A percentile compares a stretch with the other conserved stretches of the same genome.
These are phyloP conservation scores for Lottia gigantea DNA, from an alignment of 2,888 invertebrate species.

Conservation along the genomic window DNA sequence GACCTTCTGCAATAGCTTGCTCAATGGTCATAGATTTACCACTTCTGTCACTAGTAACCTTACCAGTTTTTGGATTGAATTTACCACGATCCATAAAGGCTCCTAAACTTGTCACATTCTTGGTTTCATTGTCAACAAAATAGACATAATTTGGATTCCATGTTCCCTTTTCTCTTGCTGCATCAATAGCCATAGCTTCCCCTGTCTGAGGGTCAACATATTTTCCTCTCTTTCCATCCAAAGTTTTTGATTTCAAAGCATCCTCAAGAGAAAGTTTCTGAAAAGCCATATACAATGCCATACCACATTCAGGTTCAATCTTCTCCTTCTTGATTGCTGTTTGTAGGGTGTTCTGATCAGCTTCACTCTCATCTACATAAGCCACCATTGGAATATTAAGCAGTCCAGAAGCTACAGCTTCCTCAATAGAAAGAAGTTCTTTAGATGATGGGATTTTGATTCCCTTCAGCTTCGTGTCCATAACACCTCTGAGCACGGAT, in stretches of 20 bases:
- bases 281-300: slow-evolving; percentile 56
- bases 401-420: slow-evolving; percentile 56
- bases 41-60: slow-evolving; percentile 76
- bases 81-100: slow-evolving; percentile 57
- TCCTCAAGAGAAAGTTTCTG: slow-evolving; percentile 66
- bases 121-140: slow-evolving; percentile 59
- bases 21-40: slow-evolving; percentile 74
- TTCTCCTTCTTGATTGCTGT: slow-evolving; percentile 55
- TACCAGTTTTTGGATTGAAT: slow-evolving; percentile 74
- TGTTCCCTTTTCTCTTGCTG: slow-evolving; percentile 78
- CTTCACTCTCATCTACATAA: slow-evolving; percentile 44
- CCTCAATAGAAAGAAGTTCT: slow-evolving; percentile 74
- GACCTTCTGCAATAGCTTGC: slow-evolving; percentile 85
- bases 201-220: slow-evolving; percentile 64
- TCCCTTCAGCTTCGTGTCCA: slow-evolving; percentile 74
- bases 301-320: slow-evolving; percentile 48
- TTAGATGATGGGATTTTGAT: slow-evolving; percentile 82
- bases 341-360: slow-evolving; percentile 46
- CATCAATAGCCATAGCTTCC: slow-evolving; percentile 74
- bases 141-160: slow-evolving; percentile 57
- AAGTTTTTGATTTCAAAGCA: slow-evolving; percentile 61
- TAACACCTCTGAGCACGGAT: slow-evolving; percentile 46
- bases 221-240: slow-evolving; percentile 69
- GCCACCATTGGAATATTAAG: slow-evolving; percentile 50
- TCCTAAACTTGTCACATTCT: slow-evolving; percentile 55